These are phyloP conservation scores for Amphipoea lucens DNA, from an alignment of 2,888 invertebrate species.

Conservation along the genomic window DNA sequence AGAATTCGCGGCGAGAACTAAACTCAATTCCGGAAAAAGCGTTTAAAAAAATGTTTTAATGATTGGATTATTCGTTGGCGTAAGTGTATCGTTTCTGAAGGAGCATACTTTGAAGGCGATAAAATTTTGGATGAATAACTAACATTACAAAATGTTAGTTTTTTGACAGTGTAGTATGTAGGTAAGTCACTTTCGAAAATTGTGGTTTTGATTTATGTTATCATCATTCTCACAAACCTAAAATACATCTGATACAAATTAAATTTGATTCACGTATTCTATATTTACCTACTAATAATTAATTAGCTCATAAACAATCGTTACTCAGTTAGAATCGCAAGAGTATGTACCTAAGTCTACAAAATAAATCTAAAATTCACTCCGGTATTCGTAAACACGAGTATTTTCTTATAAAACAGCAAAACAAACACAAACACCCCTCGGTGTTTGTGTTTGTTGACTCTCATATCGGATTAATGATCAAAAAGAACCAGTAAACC, in stretches of 20 bases:
- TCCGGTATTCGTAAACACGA: not conserved
- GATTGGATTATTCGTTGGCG: too few relatives aligned
- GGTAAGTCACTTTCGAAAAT: not conserved
- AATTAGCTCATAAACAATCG: not conserved
- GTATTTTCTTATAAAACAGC: conserved; percentile 7
- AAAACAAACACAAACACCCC: conserved; percentile 33
- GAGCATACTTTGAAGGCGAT: too few relatives aligned
- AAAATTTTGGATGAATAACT: too few relatives aligned
- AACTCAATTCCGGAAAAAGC: too few relatives aligned
- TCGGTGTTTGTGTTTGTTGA: conserved; percentile 3
- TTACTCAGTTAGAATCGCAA: too few relatives aligned
- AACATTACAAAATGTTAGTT: too few relatives aligned
- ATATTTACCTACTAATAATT: not conserved
- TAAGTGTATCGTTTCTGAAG: too few relatives aligned
- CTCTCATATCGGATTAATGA: conserved; percentile 45
- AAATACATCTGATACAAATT: not conserved
- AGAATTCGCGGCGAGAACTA: too few relatives aligned
- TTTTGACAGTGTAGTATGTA: not conserved
- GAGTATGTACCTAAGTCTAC: too few relatives aligned
- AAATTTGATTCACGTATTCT: not conserved
- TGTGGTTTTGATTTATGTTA: not conserved
- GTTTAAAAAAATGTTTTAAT: too few relatives aligned
- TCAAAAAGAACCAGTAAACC: conserved; percentile 37
- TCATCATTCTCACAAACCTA: not conserved
- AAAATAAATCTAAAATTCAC: conserved; percentile 1